Percentiles rank a stretch among this genome's conserved stretches.
phyloP scores from a whole-genome alignment of 2,797 vertebrate genomes.

The Argentina silus region DNA sequence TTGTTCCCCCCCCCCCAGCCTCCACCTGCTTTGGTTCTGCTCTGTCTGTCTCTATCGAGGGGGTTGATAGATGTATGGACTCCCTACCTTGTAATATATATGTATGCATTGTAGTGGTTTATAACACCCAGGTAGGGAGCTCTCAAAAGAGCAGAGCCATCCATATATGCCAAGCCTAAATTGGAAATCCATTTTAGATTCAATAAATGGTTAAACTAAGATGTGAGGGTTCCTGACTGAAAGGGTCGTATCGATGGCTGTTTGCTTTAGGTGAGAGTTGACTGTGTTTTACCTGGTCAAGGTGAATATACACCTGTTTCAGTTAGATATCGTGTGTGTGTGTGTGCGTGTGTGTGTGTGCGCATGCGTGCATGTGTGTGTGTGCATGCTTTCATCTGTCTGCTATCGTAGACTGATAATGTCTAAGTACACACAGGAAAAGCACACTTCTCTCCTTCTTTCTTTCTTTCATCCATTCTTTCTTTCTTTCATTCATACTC shows the following conservation, averaged over 20 bases:
- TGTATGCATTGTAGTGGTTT: neutral
- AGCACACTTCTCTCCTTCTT: conserved; percentile 19
- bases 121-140: too few relatives aligned
- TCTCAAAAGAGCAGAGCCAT: too few relatives aligned
- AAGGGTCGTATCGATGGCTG: too few relatives aligned
- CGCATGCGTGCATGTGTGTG: conserved; percentile 9
- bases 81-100: too few relatives aligned
- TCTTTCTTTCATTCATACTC: conserved; percentile 17
- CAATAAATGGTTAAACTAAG: too few relatives aligned
- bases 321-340: neutral
- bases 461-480: conserved; percentile 15
- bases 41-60: too few relatives aligned
- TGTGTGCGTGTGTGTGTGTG: conserved; percentile 6
- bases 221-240: too few relatives aligned
- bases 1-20: too few relatives aligned
- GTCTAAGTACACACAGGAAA: conserved; percentile 36
- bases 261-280: neutral
- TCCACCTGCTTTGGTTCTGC: too few relatives aligned
- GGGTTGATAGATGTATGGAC: too few relatives aligned
- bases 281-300: neutral
- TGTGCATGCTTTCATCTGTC: neutral
- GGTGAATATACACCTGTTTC: neutral
- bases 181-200: too few relatives aligned
- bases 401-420: conserved; percentile 15
- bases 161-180: too few relatives aligned